Percentiles rank a stretch among this genome's conserved stretches.
phyloP scores from a whole-genome alignment of 1,140 invertebrate species.

The Tetraneura akinire region DNA sequence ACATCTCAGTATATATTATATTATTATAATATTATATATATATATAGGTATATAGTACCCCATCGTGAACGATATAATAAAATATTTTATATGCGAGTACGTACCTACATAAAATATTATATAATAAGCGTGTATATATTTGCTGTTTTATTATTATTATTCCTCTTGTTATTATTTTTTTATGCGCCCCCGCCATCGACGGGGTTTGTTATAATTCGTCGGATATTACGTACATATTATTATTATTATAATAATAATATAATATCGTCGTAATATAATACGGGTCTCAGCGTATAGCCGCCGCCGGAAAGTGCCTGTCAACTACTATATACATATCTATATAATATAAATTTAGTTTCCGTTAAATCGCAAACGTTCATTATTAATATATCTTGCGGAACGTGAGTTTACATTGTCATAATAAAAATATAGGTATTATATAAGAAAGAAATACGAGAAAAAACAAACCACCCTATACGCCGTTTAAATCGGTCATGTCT shows the following conservation, averaged over 20 bases:
- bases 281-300: background rate
- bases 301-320: background rate
- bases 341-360: constrained; percentile 14
- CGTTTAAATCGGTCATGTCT: no score
- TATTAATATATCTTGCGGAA: no score
- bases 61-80: no score
- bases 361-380: background rate
- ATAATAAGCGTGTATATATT: constrained; percentile 8
- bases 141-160: constrained; percentile 22
- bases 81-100: no score
- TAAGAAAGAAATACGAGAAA: no score
- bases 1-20: background rate
- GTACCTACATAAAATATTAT: background rate
- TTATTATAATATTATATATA: background rate
- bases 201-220: constrained; percentile 3
- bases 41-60: no score
- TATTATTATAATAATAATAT: no score
- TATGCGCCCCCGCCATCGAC: background rate
- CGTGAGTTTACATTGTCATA: no score
- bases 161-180: background rate
- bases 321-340: background rate
- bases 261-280: constrained; percentile 16
- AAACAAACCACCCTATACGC: no score
- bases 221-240: background rate
- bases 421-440: no score